Percentiles rank a stretch among this genome's conserved stretches.
phyloP scores from a whole-genome alignment of 2,113 vertebrate genomes.

The Ochotona curzoniae region DNA sequence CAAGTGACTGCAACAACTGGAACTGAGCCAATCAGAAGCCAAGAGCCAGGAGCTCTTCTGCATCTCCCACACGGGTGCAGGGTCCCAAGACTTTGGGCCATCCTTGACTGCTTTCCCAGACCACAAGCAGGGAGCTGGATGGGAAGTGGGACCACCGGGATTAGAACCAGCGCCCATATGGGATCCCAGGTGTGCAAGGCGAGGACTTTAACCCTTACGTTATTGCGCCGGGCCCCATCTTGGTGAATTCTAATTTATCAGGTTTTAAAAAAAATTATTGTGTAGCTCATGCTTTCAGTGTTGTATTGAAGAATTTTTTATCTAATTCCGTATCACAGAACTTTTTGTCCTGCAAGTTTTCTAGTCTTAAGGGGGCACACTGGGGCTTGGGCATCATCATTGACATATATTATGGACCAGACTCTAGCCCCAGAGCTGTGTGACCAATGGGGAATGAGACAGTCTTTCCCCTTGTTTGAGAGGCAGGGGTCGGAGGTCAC shows the following conservation, averaged over 20 bases:
- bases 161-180: too few relatives aligned
- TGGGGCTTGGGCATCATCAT: not conserved
- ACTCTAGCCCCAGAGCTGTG: not conserved
- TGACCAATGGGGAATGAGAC: not conserved
- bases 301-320: constrained; percentile 34
- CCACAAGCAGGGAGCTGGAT: too few relatives aligned
- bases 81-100: too few relatives aligned
- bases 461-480: not conserved
- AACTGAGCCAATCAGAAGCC: too few relatives aligned
- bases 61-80: too few relatives aligned
- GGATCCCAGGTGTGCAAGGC: too few relatives aligned
- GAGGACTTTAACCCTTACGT: too few relatives aligned
- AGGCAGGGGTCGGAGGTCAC: too few relatives aligned
- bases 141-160: too few relatives aligned
- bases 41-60: too few relatives aligned
- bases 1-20: too few relatives aligned
- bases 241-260: not conserved
- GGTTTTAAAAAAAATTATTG: not conserved
- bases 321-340: not conserved
- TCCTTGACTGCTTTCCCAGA: too few relatives aligned
- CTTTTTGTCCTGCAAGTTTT: not conserved
- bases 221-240: not conserved
- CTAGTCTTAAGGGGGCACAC: not conserved
- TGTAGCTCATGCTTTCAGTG: not conserved
- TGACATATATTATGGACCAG: not conserved